phyloP scores from a whole-genome alignment of 2,797 vertebrate genomes.

The Caiman crocodilus region DNA sequence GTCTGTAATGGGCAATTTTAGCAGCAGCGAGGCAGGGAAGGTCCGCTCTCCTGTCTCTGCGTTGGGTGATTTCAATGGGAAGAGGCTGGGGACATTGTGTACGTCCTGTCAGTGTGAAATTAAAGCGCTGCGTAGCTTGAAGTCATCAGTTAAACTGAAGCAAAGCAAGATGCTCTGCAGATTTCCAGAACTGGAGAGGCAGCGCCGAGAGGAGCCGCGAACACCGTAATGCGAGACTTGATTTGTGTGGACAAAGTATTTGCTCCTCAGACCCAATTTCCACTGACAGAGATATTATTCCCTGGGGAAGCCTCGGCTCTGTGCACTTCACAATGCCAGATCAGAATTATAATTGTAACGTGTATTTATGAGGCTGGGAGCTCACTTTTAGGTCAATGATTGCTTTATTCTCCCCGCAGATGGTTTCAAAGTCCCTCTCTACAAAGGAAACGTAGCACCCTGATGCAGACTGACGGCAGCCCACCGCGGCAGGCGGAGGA shows the following conservation, averaged over 20 bases:
- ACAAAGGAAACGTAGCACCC: not conserved
- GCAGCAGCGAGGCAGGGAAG: not conserved
- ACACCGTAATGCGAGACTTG: not conserved
- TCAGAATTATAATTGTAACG: not conserved
- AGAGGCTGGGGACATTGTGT: not conserved
- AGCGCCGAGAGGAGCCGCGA: not conserved
- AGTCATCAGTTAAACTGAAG: not conserved
- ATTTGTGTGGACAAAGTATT: not conserved
- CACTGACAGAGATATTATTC: not conserved
- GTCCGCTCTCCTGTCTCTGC: not conserved
- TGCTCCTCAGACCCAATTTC: not conserved
- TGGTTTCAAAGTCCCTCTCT: not conserved
- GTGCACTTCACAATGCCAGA: not conserved
- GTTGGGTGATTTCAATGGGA: not conserved
- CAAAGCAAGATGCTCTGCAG: not conserved
- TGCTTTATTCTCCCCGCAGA: not conserved
- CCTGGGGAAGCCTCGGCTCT: not conserved
- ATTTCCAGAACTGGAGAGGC: not conserved
- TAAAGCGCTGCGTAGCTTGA: not conserved
- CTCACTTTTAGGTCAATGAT: not conserved
- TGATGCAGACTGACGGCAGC: not conserved
- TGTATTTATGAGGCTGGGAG: not conserved
- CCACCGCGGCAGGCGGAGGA: not conserved
- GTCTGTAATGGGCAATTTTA: not conserved
- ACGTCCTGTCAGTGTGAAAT: too few species aligned